phyloP scores from a whole-genome alignment of 1,140 invertebrate species.

The Acromyrmex echinatior region DNA sequence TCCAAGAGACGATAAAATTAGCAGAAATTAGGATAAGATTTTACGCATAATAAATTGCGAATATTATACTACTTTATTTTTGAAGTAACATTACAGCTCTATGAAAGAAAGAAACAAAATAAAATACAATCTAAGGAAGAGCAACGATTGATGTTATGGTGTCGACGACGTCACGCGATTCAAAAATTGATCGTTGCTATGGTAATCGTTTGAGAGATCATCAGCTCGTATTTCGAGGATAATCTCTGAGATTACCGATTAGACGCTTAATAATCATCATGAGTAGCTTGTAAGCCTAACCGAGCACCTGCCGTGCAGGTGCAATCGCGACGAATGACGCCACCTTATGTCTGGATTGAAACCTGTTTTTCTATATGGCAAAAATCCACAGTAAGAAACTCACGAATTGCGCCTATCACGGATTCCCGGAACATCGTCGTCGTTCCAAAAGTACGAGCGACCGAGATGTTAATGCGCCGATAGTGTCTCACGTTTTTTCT shows the following conservation, averaged over 20 bases:
- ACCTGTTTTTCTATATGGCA: constrained; percentile 65
- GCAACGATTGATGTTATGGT: constrained; percentile 20
- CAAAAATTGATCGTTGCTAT: constrained; percentile 47
- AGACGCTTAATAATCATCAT: constrained; percentile 68
- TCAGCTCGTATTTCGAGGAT: constrained; percentile 35
- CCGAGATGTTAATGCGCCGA: constrained; percentile 46
- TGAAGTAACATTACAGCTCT: not conserved
- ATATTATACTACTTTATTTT: not conserved
- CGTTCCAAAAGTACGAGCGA: constrained; percentile 36
- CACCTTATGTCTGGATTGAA: constrained; percentile 57
- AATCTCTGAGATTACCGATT: constrained; percentile 66
- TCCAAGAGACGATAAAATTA: not conserved
- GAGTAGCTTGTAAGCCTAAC: constrained; percentile 22
- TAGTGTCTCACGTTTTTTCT: constrained; percentile 28
- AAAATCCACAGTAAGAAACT: constrained; percentile 47
- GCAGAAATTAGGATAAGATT: not conserved
- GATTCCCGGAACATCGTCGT: constrained; percentile 41
- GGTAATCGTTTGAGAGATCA: constrained; percentile 18
- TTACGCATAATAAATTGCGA: not conserved
- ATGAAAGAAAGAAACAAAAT: not conserved
- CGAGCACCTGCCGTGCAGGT: constrained; percentile 80
- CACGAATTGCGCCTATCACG: constrained; percentile 45
- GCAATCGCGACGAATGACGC: constrained; percentile 68
- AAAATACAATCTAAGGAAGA: not conserved
- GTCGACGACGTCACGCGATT: constrained; percentile 31